Evolutionary conservation across 2,113 vertebrate species (phyloP).

Genomic region (Petaurus breviceps): DNA sequence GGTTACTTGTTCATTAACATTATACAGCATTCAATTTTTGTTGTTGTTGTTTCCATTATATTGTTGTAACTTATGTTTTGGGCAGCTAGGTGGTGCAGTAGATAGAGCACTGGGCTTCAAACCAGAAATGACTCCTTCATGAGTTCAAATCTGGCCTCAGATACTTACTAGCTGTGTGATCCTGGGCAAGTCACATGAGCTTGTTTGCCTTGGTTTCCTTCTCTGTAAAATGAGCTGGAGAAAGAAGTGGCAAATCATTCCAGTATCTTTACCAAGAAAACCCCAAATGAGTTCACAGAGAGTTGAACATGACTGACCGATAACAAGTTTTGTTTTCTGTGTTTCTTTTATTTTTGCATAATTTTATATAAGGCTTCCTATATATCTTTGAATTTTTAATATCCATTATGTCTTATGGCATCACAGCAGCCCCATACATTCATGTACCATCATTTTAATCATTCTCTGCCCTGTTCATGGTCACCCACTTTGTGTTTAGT

Average conservation of each 20-base stretch:
- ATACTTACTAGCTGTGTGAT: background rate
- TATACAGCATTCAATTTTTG: background rate
- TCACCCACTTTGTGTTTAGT: background rate
- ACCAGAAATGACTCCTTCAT: background rate
- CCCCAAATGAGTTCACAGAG: background rate
- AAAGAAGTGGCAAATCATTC: background rate
- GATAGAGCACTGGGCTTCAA: background rate
- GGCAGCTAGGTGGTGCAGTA: background rate
- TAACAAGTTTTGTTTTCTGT: background rate
- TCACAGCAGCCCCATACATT: background rate
- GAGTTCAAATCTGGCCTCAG: background rate
- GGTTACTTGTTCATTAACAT: background rate
- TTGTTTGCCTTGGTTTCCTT: background rate
- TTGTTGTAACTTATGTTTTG: background rate
- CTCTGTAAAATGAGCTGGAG: background rate
- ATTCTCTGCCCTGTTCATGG: background rate
- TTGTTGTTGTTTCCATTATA: background rate
- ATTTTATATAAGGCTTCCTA: background rate
- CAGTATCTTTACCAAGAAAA: background rate
- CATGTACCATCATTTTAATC: background rate
- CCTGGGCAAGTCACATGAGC: background rate
- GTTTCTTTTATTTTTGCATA: background rate
- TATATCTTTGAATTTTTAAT: background rate
- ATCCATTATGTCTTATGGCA: background rate
- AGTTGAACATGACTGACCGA: background rate